Conservation (phyloP, 1,140 invertebrate genomes). For the Nephila pilipes region DNA sequence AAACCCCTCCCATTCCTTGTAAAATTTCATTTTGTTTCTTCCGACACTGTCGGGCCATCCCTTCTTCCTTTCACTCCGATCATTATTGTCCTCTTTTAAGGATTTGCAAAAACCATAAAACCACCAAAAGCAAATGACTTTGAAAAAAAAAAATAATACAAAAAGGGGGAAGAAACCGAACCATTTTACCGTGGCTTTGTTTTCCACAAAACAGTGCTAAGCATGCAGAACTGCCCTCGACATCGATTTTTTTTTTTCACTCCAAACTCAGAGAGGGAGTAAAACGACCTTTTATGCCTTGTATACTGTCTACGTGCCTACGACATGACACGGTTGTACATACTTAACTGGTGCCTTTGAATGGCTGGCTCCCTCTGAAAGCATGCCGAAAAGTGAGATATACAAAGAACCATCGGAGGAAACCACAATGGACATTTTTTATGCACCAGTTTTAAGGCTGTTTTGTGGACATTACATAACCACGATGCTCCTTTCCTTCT, state of each 20-base stretch:
- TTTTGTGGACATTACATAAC: conserved; percentile 67
- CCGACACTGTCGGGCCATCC: not conserved
- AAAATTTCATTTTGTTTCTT: not conserved
- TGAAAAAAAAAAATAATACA: not conserved
- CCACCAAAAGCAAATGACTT: not conserved
- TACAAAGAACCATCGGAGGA: conserved; percentile 10
- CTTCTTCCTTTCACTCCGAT: not conserved
- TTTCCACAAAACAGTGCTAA: not conserved
- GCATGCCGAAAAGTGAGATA: conserved; percentile 45
- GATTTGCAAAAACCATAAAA: not conserved
- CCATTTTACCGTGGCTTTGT: not conserved
- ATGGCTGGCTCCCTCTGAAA: conserved; percentile 21
- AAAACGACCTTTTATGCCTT: conserved; percentile 10
- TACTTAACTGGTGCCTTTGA: conserved; percentile 58
- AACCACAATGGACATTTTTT: conserved; percentile 13
- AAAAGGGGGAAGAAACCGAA: not conserved
- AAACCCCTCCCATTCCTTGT: too few species aligned
- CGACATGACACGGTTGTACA: conserved; percentile 46
- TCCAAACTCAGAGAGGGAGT: not conserved
- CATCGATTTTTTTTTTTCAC: not conserved
- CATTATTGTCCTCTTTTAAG: not conserved
- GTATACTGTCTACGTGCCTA: conserved; percentile 6
- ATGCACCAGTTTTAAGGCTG: conserved; percentile 2
- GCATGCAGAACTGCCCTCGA: not conserved
- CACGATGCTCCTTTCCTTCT: not conserved